Conservation (phyloP, 2,888 invertebrate species). For the Ceramica pisi region DNA sequence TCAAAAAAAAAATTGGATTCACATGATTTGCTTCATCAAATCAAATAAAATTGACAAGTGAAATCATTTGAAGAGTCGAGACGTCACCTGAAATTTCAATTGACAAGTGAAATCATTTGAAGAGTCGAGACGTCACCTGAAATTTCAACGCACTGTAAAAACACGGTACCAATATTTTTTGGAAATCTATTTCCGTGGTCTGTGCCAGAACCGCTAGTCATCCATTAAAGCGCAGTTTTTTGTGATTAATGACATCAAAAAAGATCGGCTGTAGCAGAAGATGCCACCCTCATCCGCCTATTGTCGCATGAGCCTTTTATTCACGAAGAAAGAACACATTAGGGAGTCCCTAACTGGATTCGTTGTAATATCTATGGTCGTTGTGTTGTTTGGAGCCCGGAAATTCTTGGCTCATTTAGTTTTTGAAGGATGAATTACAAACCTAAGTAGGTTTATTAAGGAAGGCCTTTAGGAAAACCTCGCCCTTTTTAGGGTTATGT, state of each 20-base stretch:
- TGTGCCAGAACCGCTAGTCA: constrained; percentile 48
- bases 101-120: too few relatives aligned
- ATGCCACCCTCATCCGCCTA: constrained; percentile 35
- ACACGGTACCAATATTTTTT: too few relatives aligned
- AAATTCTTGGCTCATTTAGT: constrained; percentile 12
- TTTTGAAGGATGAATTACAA: background rate
- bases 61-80: too few relatives aligned
- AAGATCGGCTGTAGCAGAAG: constrained; percentile 46
- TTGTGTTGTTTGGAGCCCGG: constrained; percentile 6
- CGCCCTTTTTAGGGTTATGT: too few relatives aligned
- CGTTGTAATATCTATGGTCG: constrained; percentile 9
- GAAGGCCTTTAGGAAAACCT: too few relatives aligned
- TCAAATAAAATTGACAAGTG: too few relatives aligned
- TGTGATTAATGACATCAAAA: constrained; percentile 71
- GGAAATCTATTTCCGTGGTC: background rate
- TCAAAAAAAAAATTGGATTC: too few relatives aligned
- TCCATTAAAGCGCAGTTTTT: constrained; percentile 71
- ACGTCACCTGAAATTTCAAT: too few relatives aligned
- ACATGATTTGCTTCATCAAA: too few relatives aligned
- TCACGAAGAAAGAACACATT: constrained; percentile 49
- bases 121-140: too few relatives aligned
- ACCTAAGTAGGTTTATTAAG: background rate
- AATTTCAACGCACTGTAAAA: too few relatives aligned
- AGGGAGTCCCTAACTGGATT: constrained; percentile 23
- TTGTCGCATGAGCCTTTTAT: constrained; percentile 55